Conservation (phyloP, 1,140 invertebrate genomes). For the Euschistus heros region DNA sequence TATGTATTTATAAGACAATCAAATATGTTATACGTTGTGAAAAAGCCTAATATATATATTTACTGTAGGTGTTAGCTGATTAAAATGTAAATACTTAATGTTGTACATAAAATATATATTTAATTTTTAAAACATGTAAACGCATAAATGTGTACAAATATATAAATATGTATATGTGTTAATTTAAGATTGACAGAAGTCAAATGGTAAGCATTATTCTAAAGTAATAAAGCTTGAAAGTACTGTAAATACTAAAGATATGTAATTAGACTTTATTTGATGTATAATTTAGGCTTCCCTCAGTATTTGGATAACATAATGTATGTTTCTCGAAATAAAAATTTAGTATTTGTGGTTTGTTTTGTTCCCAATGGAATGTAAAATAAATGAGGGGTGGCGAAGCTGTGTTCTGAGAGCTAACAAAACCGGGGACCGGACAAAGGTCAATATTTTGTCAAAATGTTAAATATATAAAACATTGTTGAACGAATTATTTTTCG, state of each 20-base stretch:
- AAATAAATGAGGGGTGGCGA: too few relatives aligned
- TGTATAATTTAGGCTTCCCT: neutral
- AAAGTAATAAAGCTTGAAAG: conserved; percentile 15
- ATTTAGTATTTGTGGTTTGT: conserved; percentile 11
- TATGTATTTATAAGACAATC: conserved; percentile 13
- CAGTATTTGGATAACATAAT: neutral
- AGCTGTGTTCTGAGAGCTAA: too few relatives aligned
- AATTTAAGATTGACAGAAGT: conserved; percentile 1
- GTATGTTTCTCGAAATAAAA: conserved; percentile 4
- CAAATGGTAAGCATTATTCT: conserved; percentile 17
- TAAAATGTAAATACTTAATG: neutral
- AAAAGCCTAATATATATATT: neutral
- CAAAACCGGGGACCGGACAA: too few relatives aligned
- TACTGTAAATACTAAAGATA: conserved; percentile 2
- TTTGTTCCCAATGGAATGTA: neutral
- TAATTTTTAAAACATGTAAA: neutral
- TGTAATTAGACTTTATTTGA: neutral
- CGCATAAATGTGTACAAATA: neutral
- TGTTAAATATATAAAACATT: too few relatives aligned
- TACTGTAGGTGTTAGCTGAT: neutral
- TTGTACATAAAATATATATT: neutral
- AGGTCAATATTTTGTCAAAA: too few relatives aligned
- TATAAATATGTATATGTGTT: neutral
- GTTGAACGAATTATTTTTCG: too few relatives aligned
- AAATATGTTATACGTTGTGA: neutral